phyloP scores from a whole-genome alignment of 2,888 invertebrate genomes.

The Stomorhina lunata region DNA sequence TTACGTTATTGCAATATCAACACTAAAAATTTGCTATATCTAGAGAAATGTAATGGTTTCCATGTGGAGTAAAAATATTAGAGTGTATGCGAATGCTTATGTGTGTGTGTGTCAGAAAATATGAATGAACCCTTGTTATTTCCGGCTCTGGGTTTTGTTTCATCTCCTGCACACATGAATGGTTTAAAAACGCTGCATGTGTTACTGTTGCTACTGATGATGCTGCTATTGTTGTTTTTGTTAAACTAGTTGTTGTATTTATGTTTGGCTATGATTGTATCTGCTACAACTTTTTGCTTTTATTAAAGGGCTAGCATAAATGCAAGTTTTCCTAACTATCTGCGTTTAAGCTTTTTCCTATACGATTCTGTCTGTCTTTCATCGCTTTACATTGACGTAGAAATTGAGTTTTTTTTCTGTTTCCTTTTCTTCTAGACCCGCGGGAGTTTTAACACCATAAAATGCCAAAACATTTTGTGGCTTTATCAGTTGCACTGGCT shows the following conservation, averaged over 20 bases:
- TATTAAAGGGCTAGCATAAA: slow-evolving; percentile 5
- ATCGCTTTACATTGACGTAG: neutral
- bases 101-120: neutral
- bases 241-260: neutral
- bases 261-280: slow-evolving; percentile 36
- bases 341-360: neutral
- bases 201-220: neutral
- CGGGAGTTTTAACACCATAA: slow-evolving; percentile 62
- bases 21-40: neutral
- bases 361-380: neutral
- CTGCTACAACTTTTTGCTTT: slow-evolving; percentile 29
- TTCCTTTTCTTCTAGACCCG: slow-evolving; percentile 29
- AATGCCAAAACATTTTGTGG: slow-evolving; percentile 61
- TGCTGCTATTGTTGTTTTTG: slow-evolving; percentile 1
- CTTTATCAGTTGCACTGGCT: slow-evolving; percentile 57
- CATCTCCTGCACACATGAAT: slow-evolving; percentile 19
- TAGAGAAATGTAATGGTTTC: neutral
- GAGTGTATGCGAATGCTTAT: neutral
- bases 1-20: slow-evolving; percentile 22
- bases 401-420: neutral
- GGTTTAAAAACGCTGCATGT: slow-evolving; percentile 23
- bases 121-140: slow-evolving; percentile 16
- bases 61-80: neutral
- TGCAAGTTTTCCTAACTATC: neutral
- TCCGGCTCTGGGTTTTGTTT: slow-evolving; percentile 27